Base-by-base conservation (phyloP, 92 coral and sea anemone species). In the Pocillopora meandrina region DNA sequence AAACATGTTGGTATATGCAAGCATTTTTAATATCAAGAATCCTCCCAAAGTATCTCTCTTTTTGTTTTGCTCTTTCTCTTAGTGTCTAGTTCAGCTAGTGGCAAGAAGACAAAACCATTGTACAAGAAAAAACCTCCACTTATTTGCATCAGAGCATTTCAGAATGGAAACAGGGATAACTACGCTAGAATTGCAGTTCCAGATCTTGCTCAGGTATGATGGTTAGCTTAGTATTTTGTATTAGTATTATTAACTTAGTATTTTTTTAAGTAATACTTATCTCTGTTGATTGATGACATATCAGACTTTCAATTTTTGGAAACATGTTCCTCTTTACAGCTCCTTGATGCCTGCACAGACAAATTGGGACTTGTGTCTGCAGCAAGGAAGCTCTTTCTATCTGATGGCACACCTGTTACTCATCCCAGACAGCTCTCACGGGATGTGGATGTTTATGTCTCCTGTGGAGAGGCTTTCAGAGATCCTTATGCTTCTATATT, bases 291-390 rank as follows among this genome's bases (percentile, higher is more conserved):
- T 26, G 31, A 26, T 26, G 31, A 26, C 31, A 26, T 26, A 26
- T 26, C 1, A 26, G 31, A 26, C 31, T 26, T 26, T 26, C 31
- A 26, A 26, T 26, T 26, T 26, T 26, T 26, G 31, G 31, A 11
- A 26, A n/a, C 10, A 31, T 76, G 12, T 56, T 64, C 75, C 71
- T 8, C 12, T 42, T 60, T 80, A 17, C 68, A 95, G 98, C 89
- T 95, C 56, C 76, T 95, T 65, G 98, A 95, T 67, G 78, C 86
- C 18, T 95, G 98, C 65, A 95, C 98, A 18, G 87, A 84, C 17
- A 95, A 95, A 64, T 92, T 95, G 70, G 96, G 95, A 66, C 91
- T 95, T 72, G 96, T 95, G 76, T 90, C 98, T 19, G 98, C 98
- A 1, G 98, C 98, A 62, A 83, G 98, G 65, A 95, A 94, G 87